phyloP scores from a whole-genome alignment of 2,797 vertebrate genomes.

The Balearica regulorum region DNA sequence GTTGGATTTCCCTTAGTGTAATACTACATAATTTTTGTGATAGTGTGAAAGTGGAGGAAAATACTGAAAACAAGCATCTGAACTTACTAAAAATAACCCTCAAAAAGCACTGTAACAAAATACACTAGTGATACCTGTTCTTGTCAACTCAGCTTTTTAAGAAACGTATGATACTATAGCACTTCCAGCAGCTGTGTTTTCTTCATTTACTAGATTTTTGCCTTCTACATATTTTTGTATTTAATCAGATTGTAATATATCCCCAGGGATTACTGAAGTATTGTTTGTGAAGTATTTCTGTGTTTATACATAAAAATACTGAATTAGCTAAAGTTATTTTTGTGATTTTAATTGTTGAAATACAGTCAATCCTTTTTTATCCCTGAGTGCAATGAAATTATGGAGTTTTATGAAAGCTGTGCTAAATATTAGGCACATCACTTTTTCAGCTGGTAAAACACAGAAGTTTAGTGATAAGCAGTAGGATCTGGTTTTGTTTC shows the following conservation, averaged over 20 bases:
- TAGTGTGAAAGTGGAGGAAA: slow-evolving; percentile 2
- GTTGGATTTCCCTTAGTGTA: slow-evolving; percentile 47
- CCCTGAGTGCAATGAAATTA: not conserved
- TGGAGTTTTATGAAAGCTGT: not conserved
- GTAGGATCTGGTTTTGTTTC: not conserved
- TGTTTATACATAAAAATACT: not conserved
- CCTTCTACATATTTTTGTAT: not conserved
- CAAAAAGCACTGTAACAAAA: not conserved
- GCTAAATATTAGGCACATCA: not conserved
- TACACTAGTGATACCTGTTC: not conserved
- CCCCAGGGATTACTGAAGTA: not conserved
- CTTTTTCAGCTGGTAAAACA: not conserved
- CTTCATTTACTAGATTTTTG: not conserved
- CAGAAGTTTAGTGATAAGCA: not conserved
- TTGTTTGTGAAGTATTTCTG: not conserved
- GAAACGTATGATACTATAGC: not conserved
- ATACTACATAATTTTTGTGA: slow-evolving; percentile 34
- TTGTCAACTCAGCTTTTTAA: not conserved
- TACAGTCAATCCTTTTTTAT: not conserved
- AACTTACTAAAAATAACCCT: slow-evolving; percentile 17
- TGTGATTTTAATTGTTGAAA: not conserved
- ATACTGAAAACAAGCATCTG: not conserved
- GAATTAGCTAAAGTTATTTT: not conserved
- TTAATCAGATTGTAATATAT: not conserved
- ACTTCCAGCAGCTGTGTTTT: not conserved